These are phyloP conservation scores for Strigops habroptila DNA, from an alignment of 2,113 vertebrate species.

Conservation along the genomic window DNA sequence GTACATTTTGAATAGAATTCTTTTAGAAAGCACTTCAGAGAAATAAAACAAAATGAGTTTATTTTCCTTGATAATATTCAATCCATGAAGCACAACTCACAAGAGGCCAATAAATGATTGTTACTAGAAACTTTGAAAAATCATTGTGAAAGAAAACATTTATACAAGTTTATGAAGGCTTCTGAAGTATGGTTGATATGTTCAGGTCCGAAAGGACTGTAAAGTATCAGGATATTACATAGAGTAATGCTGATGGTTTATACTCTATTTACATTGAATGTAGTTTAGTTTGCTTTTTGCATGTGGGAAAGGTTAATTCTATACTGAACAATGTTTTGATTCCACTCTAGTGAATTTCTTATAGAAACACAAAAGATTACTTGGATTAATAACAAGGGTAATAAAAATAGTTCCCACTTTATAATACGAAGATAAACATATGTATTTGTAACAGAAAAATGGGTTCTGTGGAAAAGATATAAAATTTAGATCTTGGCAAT, in stretches of 20 bases:
- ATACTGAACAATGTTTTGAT: constrained; percentile 22
- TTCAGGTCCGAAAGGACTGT: constrained; percentile 38
- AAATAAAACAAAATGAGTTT: constrained; percentile 38
- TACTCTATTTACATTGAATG: constrained; percentile 8
- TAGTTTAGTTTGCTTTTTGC: constrained; percentile 2
- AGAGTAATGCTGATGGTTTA: not conserved
- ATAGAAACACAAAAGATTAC: constrained; percentile 37
- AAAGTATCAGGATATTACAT: constrained; percentile 49
- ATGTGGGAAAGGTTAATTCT: constrained; percentile 18
- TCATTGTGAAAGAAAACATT: constrained; percentile 63
- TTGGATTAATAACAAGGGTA: constrained; percentile 32
- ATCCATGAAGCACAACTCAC: not conserved
- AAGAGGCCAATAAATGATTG: constrained; percentile 37
- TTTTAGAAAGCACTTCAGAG: constrained; percentile 43
- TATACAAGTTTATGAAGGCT: constrained; percentile 49
- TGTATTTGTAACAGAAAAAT: not conserved
- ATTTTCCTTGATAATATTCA: constrained; percentile 45
- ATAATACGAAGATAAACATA: constrained; percentile 30
- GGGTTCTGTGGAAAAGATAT: not conserved
- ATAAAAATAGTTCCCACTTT: constrained; percentile 45
- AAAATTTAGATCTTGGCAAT: not conserved
- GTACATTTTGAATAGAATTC: constrained; percentile 2
- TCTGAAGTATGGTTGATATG: constrained; percentile 45
- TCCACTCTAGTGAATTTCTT: constrained; percentile 13
- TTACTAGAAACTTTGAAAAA: constrained; percentile 64